A percentile compares a stretch with the other conserved stretches of the same genome.
Evolutionary conservation across 2,888 invertebrate genomes (phyloP).

Genomic region (Amiota mariae): DNA sequence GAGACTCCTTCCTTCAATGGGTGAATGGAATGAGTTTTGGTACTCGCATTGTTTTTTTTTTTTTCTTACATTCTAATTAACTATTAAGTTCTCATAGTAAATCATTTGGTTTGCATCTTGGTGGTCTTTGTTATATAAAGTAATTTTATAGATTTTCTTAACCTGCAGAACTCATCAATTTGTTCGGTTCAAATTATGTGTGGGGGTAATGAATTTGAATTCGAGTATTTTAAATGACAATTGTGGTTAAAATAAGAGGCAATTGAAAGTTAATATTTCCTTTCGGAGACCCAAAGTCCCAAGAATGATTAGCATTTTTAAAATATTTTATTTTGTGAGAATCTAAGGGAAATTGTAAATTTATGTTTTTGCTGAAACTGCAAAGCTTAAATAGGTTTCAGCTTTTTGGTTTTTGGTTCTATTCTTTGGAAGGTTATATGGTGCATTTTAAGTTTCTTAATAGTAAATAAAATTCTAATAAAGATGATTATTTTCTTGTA

Average conservation of each 20-base stretch:
- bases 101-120: constrained; percentile 42
- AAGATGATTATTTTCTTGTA: too few species aligned
- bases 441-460: too few species aligned
- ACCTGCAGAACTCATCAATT: not conserved
- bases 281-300: too few species aligned
- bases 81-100: constrained; percentile 52
- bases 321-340: too few species aligned
- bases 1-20: constrained; percentile 10
- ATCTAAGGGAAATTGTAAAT: too few species aligned
- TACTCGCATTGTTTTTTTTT: not conserved
- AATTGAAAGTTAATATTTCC: not conserved
- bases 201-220: not conserved
- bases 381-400: too few species aligned
- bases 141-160: constrained; percentile 12
- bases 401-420: too few species aligned
- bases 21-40: not conserved
- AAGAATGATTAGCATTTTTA: too few species aligned
- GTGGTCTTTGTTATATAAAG: constrained; percentile 45
- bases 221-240: not conserved
- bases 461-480: too few species aligned
- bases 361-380: too few species aligned
- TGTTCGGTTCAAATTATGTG: not conserved
- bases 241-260: not conserved
- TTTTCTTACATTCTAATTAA: constrained; percentile 59
- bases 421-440: too few species aligned